These are phyloP conservation scores for Craseonycteris thonglongyai DNA, from an alignment of 2,113 vertebrate species.

Conservation along the genomic window DNA sequence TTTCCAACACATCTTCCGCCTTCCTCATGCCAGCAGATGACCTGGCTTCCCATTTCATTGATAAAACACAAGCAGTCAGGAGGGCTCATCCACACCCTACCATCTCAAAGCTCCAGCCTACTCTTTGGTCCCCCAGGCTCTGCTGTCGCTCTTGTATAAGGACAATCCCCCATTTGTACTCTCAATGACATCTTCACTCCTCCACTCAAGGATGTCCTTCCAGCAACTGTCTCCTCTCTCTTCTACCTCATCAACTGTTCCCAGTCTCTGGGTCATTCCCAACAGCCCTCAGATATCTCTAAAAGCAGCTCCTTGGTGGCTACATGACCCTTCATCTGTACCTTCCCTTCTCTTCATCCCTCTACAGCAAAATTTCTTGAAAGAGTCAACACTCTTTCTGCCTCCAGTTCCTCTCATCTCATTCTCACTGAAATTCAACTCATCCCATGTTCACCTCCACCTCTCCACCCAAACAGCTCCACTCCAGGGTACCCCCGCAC, in stretches of 20 bases:
- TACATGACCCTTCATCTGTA: neutral
- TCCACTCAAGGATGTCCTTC: neutral
- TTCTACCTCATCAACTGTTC: neutral
- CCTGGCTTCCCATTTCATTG: neutral
- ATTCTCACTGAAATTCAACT: neutral
- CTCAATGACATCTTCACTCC: neutral
- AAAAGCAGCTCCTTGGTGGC: neutral
- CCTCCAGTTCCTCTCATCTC: neutral
- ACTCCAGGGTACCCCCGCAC: neutral
- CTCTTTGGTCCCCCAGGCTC: neutral
- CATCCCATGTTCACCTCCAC: neutral
- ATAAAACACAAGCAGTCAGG: neutral
- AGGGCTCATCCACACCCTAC: neutral
- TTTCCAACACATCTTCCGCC: neutral
- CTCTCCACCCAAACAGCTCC: neutral
- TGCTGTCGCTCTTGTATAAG: fast-evolving
- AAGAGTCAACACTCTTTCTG: neutral
- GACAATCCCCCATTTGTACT: neutral
- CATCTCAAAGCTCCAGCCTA: neutral
- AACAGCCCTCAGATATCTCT: neutral
- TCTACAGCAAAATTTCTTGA: neutral
- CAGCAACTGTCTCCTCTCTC: neutral
- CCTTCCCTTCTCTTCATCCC: neutral
- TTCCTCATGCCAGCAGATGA: neutral
- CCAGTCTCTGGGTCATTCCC: neutral